Evolutionary conservation across 2,888 invertebrate genomes (phyloP), one percentile per base, ranked within the genome.

Genomic region (Xanthorhoe spadicearia): DNA sequence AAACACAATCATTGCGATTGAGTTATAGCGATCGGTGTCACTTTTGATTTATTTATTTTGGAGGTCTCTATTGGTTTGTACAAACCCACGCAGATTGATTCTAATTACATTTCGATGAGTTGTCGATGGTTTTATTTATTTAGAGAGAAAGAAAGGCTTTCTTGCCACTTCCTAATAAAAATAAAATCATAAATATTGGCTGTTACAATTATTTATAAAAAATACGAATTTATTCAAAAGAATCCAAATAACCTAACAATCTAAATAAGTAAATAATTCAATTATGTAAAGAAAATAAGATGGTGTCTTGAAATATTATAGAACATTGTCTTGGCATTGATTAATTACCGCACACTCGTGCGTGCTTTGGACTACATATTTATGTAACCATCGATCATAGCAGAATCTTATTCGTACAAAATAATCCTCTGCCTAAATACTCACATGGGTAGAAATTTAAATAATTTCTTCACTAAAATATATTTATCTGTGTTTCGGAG

Each of bases 271-370:
- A 43, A 13, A 43, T 13, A 13, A 2, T 3, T 13, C 10, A 5
- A 4, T 13, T n/a, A 13, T 43, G 7, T 48, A 48, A 17, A 48
- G 48, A 15, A 48, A 48, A 46, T 46, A 15, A 48, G 17, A 48
- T 17, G 58, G 19, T 58, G 15, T 60, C 59, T 6, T 28, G 28
- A 43, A 53, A 53, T 53, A 61, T 17, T 43, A 55, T 35, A 61
- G 66, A 66, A 46, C 55, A 66, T 64, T 66, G 60, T 62, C 51
- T 61, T 68, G 71, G 57, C 68, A 62, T 71, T 71, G 71, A 71
- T 68, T 66, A 68, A 71, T 71, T 68, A 55, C 59, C 35, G 51
- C 43, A 58, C 52, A 50, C 8, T 54, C 38, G 52, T 61, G 13
- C 23, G 4, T 19, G 54, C 18, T 32, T 54, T 54, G 17, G 15